Evolutionary conservation across 2,113 vertebrate genomes (phyloP), one percentile per base, ranked within the genome.

Genomic region (Myrmecobius fasciatus): DNA sequence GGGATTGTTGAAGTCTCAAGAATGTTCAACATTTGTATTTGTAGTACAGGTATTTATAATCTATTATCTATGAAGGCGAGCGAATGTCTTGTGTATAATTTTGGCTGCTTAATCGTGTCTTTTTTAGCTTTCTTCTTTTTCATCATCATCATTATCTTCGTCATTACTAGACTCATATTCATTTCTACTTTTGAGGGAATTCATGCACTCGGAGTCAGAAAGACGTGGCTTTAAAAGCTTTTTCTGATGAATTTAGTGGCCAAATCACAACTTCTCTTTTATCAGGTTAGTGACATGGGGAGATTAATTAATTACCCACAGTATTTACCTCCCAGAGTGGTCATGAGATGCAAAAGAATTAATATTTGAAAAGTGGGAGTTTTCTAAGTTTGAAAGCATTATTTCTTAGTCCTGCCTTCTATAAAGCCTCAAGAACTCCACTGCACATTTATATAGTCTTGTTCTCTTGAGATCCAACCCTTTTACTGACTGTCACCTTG

Each of bases 361-460:
- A 83, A 8, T 43, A 20, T 83, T 83, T 17, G 43, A 43, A 83
- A 8, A 8, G n/a, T 43, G 43, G 67, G 67, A 83, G n/a, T 6
- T 43, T 8, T 83, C 20, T 43, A 43, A 83, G 5, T 43, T 83
- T 43, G 67, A 83, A 83, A n/a, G 67, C 17, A 43, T 43, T 83
- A 43, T 43, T 43, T 43, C 0, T n/a, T 75, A 75, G 1, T 75
- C 31, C 60, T 75, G 5, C 12, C 36, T 2, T 26, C 25, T 28
- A 56, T 9, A 26, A 56, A 56, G 54, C 28, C 25, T 56, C 54
- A 56, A 28, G 54, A 56, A 56, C 54, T n/a, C 89, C 94, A 91
- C 94, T 96, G 94, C 95, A 96, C 91, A 95, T 96, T 97, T 97
- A 96, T 95, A 92, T 92, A 98, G 93, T 52, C 92, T 49, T 75